Base-by-base conservation (phyloP, 2,888 invertebrate species). In the Eupithecia dodoneata region DNA sequence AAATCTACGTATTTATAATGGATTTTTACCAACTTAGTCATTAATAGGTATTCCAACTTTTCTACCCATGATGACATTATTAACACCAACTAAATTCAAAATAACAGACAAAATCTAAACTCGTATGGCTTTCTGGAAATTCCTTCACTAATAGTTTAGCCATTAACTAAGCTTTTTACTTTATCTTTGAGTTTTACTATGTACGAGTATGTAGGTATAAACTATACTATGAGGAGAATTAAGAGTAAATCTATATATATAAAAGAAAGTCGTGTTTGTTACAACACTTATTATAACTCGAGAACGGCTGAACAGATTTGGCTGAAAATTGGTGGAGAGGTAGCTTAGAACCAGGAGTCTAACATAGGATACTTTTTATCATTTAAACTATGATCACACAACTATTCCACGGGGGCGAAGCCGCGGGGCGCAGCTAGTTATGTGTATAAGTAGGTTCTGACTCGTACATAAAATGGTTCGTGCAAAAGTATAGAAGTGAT, bases 1-100 rank as follows among this genome's bases (percentile, higher is more conserved):
- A 80, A 69, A 73, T 66, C 72, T 79, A 71, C 72, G 67, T 77
- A 71, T 69, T 69, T 18, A 9, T 9, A 45, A 45, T 45, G 45
- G 45, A 18, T 69, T 69, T 67, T 69, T 44, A 42, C 67, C n/a
- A 44, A n/a, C 45, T 69, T 45, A 69, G 67, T 69, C 63, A 63
- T 63, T 30, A 59, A 18, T 7, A 55, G n/a, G n/a, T 52, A 18
- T 59, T 59, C 55, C 55, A 59, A 4, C 9, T 2, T 12, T 47
- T 9, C 47, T 1, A 47, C 9, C 47, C 10, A 47, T 2, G 47
- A 52, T 15, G 15, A 52, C 52, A 15, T 45, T 45, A 7, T 7
- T 45, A 45, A 45, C 45, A 7, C 45, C 6, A 45, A 45, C 45
- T 45, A 3, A 30, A 30, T 63, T 63, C 7, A 18, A 59, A 3